Conservation (phyloP, 2,888 invertebrate genomes). For the Isoperla grammatica region DNA sequence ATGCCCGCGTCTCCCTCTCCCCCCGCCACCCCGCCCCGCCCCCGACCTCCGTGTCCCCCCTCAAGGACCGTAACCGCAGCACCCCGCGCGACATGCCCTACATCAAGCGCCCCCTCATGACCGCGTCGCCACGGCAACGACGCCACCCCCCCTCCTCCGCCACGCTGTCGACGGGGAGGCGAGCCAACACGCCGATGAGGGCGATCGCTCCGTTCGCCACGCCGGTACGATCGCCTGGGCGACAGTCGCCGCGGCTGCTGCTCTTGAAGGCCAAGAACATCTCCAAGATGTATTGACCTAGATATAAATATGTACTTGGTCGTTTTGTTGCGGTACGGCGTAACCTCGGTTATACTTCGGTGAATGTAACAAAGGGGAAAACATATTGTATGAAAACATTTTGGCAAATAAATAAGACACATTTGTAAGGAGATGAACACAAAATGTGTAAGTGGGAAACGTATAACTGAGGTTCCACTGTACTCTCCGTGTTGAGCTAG, state of each 20-base stretch:
- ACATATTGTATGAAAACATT: no score
- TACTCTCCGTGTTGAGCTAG: no score
- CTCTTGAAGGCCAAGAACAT: slow-evolving; percentile 8
- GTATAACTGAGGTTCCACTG: no score
- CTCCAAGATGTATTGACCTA: no score
- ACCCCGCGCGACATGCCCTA: slow-evolving; percentile 47
- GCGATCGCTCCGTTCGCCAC: slow-evolving; percentile 35
- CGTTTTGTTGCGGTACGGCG: no score
- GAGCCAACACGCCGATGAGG: slow-evolving; percentile 50
- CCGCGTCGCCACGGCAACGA: slow-evolving; percentile 53
- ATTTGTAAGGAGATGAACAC: no score
- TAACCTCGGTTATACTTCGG: no score
- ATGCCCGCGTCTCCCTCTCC: slow-evolving; percentile 11
- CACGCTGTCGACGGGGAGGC: background rate
- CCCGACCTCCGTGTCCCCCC: slow-evolving; percentile 2
- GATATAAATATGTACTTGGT: no score
- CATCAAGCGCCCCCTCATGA: slow-evolving; percentile 54
- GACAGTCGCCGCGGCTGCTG: slow-evolving; percentile 21
- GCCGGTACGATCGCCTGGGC: slow-evolving; percentile 11
- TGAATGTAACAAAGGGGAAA: no score
- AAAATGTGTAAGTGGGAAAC: no score
- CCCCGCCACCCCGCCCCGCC: background rate
- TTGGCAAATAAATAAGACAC: no score
- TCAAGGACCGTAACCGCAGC: slow-evolving; percentile 28
- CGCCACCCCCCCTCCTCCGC: slow-evolving; percentile 43